phyloP scores from a whole-genome alignment of 2,113 vertebrate genomes.

The Myrmophylax atrothorax region DNA sequence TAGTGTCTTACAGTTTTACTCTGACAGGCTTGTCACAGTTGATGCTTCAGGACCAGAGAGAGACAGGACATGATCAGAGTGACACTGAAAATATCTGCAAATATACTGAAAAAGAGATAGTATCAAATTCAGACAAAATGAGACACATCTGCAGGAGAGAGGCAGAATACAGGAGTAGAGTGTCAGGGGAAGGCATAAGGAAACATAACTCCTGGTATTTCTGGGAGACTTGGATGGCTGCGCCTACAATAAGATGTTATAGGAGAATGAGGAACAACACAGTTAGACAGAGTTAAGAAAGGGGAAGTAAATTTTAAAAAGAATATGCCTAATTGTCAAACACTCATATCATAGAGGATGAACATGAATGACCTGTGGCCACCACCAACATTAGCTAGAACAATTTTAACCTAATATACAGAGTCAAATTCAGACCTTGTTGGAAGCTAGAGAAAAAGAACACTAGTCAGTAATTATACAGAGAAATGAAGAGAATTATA shows the following conservation, averaged over 20 bases:
- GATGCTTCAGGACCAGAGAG: neutral
- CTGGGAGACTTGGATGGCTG: fast-evolving
- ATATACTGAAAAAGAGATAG: neutral
- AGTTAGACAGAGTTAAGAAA: neutral
- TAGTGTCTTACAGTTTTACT: neutral
- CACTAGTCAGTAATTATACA: neutral
- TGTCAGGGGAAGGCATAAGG: neutral
- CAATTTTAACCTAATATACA: neutral
- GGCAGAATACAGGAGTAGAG: neutral
- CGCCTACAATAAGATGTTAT: neutral
- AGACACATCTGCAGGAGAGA: neutral
- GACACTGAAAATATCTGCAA: neutral
- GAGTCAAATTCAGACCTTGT: neutral
- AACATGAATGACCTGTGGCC: neutral
- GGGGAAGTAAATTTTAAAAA: neutral
- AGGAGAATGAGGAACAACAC: neutral
- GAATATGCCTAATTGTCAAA: neutral
- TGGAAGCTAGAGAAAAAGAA: neutral
- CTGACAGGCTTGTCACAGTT: neutral
- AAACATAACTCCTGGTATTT: neutral
- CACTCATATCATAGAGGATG: neutral
- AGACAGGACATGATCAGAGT: neutral
- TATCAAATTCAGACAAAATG: neutral
- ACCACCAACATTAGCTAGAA: neutral
- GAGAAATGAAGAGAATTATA: neutral